These are phyloP conservation scores for Drosophila gaucha DNA, from an alignment of 2,888 invertebrate genomes.

Conservation along the genomic window DNA sequence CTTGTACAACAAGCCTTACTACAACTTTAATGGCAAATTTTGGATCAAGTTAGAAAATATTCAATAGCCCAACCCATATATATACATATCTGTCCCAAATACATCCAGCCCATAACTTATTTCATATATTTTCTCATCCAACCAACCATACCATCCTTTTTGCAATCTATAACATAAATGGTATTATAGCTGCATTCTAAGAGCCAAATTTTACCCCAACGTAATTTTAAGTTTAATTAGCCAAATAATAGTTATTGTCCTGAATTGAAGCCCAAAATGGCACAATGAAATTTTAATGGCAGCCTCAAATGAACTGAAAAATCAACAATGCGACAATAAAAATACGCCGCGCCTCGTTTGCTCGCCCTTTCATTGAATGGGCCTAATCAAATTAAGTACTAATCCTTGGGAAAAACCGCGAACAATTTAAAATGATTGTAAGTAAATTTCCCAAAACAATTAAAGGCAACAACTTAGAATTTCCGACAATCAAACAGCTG, in stretches of 20 bases:
- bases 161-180: constrained; percentile 14
- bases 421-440: constrained; percentile 80
- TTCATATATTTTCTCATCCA: neutral
- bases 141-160: neutral
- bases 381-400: constrained; percentile 80
- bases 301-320: constrained; percentile 64
- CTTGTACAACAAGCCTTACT: too few species aligned
- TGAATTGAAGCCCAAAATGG: constrained; percentile 30
- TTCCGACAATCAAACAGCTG: constrained; percentile 50
- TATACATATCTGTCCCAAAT: too few species aligned
- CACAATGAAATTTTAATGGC: constrained; percentile 59
- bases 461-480: constrained; percentile 53
- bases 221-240: constrained; percentile 44
- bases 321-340: constrained; percentile 59
- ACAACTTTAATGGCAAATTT: too few species aligned
- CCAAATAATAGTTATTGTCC: constrained; percentile 61
- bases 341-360: constrained; percentile 32
- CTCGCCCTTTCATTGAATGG: constrained; percentile 41
- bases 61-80: too few species aligned
- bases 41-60: too few species aligned
- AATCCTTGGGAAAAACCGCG: constrained; percentile 80
- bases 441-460: constrained; percentile 81
- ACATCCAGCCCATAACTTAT: neutral
- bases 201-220: neutral
- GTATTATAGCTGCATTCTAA: constrained; percentile 4